Conservation (phyloP, 2,797 vertebrate species). For the Jordanella pulchra region DNA sequence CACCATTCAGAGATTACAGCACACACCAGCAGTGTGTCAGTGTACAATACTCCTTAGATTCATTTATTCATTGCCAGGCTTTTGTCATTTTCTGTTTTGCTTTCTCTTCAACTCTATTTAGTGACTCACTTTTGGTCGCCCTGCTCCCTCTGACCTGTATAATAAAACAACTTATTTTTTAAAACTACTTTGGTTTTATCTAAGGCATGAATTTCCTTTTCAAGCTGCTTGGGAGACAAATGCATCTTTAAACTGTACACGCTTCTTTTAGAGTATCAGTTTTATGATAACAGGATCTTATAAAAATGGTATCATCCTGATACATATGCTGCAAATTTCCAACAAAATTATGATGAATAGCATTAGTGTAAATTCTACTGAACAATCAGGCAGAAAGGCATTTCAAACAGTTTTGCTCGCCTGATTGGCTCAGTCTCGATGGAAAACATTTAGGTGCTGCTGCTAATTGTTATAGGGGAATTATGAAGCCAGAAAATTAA, state of each 20-base stretch:
- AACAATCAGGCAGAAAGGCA: neutral
- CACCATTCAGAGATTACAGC: neutral
- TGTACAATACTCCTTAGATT: neutral
- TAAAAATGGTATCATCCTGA: neutral
- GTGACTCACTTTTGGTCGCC: too few relatives aligned
- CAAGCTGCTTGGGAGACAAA: neutral
- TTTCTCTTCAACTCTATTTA: too few relatives aligned
- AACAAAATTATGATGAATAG: neutral
- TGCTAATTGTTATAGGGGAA: neutral
- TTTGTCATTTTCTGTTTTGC: neutral
- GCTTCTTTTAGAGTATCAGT: neutral
- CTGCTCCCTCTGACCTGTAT: neutral
- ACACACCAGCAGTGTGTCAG: neutral
- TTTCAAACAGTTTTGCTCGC: neutral
- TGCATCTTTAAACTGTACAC: neutral
- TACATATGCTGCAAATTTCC: neutral
- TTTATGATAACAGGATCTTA: neutral
- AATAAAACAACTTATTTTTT: neutral
- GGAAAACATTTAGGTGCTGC: neutral
- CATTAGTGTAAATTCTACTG: too few relatives aligned
- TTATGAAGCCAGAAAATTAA: conserved; percentile 8
- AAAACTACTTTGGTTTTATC: neutral
- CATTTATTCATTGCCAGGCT: neutral
- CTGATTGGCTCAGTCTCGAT: neutral
- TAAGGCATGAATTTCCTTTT: neutral